phyloP scores from a whole-genome alignment of 2,888 invertebrate genomes.

The Elysia crispata region DNA sequence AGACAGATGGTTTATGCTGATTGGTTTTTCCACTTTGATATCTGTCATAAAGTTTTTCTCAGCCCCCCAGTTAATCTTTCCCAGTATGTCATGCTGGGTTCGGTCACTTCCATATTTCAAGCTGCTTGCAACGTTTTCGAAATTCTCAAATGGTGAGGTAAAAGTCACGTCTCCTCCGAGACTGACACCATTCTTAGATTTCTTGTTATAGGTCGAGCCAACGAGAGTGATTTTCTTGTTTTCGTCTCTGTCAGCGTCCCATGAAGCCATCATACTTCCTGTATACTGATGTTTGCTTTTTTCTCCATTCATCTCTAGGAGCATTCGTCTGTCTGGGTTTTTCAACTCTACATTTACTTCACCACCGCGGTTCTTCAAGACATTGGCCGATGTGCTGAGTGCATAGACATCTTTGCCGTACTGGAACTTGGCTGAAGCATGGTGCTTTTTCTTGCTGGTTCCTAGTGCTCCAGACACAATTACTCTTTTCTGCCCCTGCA shows the following conservation, averaged over 20 bases:
- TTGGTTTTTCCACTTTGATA: slow-evolving; percentile 57
- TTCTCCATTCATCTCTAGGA: not conserved
- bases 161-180: slow-evolving; percentile 34
- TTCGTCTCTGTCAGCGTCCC: slow-evolving; percentile 21
- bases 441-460: not conserved
- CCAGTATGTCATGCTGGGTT: slow-evolving; percentile 49
- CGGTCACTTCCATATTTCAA: slow-evolving; percentile 51
- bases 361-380: slow-evolving; percentile 3
- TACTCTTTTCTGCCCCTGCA: slow-evolving; percentile 27
- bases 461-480: slow-evolving; percentile 22
- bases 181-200: not conserved
- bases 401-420: slow-evolving; percentile 17
- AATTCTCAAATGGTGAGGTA: slow-evolving; percentile 33
- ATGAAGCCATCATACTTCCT: not conserved
- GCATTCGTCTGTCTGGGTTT: slow-evolving; percentile 7
- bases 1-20: slow-evolving; percentile 55
- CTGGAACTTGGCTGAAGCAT: not conserved
- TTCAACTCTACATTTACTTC: slow-evolving; percentile 14
- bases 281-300: not conserved
- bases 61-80: slow-evolving; percentile 57
- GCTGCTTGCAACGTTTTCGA: slow-evolving; percentile 45
- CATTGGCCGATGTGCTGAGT: not conserved
- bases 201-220: slow-evolving; percentile 16
- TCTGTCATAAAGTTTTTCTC: slow-evolving; percentile 56
- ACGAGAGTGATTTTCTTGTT: slow-evolving; percentile 23